These are phyloP conservation scores for Siniperca obscura DNA, from an alignment of 2,797 vertebrate species.

Conservation along the genomic window DNA sequence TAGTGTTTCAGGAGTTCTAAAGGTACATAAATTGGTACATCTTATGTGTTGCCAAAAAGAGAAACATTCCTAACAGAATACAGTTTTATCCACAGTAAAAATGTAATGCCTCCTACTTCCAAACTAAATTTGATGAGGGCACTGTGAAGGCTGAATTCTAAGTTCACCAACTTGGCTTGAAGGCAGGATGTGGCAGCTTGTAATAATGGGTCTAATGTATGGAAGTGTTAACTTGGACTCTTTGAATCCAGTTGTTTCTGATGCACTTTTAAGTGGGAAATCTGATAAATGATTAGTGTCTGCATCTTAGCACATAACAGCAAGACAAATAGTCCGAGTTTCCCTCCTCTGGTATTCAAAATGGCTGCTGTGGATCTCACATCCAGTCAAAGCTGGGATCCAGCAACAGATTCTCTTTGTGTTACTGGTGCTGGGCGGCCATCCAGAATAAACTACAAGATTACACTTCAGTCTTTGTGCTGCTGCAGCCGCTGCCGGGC, in stretches of 20 bases:
- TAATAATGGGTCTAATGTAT: neutral
- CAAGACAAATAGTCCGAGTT: slow-evolving; percentile 7
- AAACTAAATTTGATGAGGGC: neutral
- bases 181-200: neutral
- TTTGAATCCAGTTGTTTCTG: neutral
- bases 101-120: neutral
- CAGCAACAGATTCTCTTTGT: slow-evolving; percentile 68
- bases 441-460: slow-evolving; percentile 86
- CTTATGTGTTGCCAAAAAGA: neutral
- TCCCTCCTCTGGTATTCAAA: slow-evolving; percentile 33
- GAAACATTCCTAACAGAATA: neutral
- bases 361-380: slow-evolving; percentile 23
- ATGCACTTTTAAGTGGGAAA: neutral
- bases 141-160: neutral
- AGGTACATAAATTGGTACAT: neutral
- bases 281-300: neutral
- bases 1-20: neutral
- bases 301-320: slow-evolving; percentile 5
- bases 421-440: slow-evolving; percentile 72
- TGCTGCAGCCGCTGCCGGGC: slow-evolving; percentile 63
- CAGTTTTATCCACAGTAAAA: neutral
- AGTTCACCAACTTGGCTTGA: neutral
- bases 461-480: slow-evolving; percentile 79
- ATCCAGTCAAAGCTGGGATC: slow-evolving; percentile 30
- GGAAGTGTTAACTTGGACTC: neutral